These are phyloP conservation scores for Drosophila ohnishii DNA, from an alignment of 1,140 invertebrate genomes.

Conservation along the genomic window DNA sequence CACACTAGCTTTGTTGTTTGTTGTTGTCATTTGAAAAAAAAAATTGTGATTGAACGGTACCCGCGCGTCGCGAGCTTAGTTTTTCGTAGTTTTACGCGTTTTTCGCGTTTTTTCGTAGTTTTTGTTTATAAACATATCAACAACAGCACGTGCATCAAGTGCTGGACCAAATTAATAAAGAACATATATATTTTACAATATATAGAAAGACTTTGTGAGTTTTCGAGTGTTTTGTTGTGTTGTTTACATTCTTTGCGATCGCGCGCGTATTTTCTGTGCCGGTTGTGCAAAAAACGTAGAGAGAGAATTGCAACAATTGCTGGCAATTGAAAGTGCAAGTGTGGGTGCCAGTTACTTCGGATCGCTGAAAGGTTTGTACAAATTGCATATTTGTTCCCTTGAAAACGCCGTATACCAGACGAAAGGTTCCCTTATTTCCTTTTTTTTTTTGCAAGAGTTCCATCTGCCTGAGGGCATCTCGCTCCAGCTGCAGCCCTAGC, in stretches of 20 bases:
- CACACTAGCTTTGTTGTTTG: too few species aligned
- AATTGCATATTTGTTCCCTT: neutral
- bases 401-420: neutral
- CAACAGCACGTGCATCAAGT: neutral
- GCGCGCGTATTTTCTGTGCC: constrained; percentile 39
- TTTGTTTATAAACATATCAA: constrained; percentile 28
- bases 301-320: constrained; percentile 34
- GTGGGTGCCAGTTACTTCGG: constrained; percentile 14
- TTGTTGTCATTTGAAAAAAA: too few species aligned
- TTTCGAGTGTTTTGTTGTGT: constrained; percentile 22
- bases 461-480: constrained; percentile 23
- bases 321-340: constrained; percentile 50
- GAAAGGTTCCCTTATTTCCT: constrained; percentile 3
- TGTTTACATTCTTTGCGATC: constrained; percentile 34
- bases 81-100: neutral
- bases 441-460: constrained; percentile 1
- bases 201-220: neutral
- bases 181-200: constrained; percentile 7
- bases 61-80: neutral
- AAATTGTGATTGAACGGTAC: too few species aligned
- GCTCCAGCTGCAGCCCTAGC: constrained; percentile 7
- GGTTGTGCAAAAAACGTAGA: constrained; percentile 25
- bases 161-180: neutral
- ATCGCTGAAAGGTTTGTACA: constrained; percentile 22
- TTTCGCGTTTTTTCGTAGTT: neutral